Evolutionary conservation across 2,888 invertebrate species (phyloP).

Genomic region (Thereva unica): DNA sequence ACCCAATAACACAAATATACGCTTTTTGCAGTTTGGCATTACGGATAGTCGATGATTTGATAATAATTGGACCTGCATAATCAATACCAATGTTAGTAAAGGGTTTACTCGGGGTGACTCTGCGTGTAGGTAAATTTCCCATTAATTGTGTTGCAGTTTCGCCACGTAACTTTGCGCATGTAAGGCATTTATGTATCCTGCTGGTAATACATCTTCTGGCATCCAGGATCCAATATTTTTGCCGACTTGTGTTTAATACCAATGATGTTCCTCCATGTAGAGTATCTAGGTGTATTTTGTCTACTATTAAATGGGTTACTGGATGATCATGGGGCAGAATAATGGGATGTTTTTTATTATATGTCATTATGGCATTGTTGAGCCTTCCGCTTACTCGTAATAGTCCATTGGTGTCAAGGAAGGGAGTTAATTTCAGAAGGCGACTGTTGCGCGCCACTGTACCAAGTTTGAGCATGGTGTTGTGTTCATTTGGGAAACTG

Average conservation of each 20-base stretch:
- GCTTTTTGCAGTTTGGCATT: neutral
- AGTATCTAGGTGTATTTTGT: neutral
- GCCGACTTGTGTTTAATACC: neutral
- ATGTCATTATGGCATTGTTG: neutral
- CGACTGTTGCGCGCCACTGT: neutral
- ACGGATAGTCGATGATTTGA: neutral
- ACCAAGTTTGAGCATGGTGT: neutral
- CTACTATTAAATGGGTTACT: neutral
- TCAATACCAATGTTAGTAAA: neutral
- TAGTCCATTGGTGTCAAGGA: neutral
- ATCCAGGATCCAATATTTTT: conserved; percentile 1
- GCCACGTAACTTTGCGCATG: neutral
- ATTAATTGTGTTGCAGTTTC: neutral
- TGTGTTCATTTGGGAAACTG: neutral
- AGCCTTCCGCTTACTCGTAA: neutral
- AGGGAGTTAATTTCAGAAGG: neutral
- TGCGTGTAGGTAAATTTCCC: neutral
- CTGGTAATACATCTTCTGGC: neutral
- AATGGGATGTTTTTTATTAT: neutral
- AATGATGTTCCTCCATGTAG: neutral
- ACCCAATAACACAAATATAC: neutral
- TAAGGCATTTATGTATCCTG: neutral
- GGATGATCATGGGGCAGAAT: neutral
- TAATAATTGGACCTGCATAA: neutral
- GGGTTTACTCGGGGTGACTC: neutral